Evolutionary conservation across 2,888 invertebrate genomes (phyloP).

Genomic region (Meiosimyza decipiens): DNA sequence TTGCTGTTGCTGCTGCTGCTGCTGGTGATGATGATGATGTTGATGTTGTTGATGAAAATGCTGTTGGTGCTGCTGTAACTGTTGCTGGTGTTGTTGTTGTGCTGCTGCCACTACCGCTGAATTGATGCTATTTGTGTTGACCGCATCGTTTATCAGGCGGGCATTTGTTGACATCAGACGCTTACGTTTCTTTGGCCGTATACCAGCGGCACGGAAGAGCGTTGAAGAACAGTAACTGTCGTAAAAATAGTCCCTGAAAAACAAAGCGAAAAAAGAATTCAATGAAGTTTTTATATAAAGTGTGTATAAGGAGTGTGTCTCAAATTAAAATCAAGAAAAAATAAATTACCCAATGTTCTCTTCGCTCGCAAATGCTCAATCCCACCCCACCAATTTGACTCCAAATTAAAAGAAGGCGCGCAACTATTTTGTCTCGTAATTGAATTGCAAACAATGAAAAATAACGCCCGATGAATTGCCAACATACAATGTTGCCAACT

Average conservation of each 20-base stretch:
- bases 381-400: neutral
- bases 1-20: constrained; percentile 51
- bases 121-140: constrained; percentile 57
- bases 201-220: constrained; percentile 60
- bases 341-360: too few relatives aligned
- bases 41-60: constrained; percentile 55
- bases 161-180: constrained; percentile 63
- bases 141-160: constrained; percentile 55
- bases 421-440: constrained; percentile 48
- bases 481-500: constrained; percentile 41
- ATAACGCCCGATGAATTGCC: constrained; percentile 19
- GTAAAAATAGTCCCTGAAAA: constrained; percentile 72
- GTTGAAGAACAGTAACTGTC: constrained; percentile 69
- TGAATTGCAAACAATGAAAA: constrained; percentile 48
- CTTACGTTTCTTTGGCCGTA: constrained; percentile 67
- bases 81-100: constrained; percentile 57
- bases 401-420: neutral
- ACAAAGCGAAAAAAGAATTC: constrained; percentile 42
- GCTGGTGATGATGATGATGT: constrained; percentile 57
- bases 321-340: too few relatives aligned
- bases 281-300: too few relatives aligned
- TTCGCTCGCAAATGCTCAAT: too few relatives aligned
- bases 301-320: too few relatives aligned
- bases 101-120: constrained; percentile 57
- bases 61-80: constrained; percentile 54